These are phyloP conservation scores for Hydractinia echinata DNA, from an alignment of 30 jellyfish, hydroid and myxozoan genomes.

Conservation along the genomic window DNA sequence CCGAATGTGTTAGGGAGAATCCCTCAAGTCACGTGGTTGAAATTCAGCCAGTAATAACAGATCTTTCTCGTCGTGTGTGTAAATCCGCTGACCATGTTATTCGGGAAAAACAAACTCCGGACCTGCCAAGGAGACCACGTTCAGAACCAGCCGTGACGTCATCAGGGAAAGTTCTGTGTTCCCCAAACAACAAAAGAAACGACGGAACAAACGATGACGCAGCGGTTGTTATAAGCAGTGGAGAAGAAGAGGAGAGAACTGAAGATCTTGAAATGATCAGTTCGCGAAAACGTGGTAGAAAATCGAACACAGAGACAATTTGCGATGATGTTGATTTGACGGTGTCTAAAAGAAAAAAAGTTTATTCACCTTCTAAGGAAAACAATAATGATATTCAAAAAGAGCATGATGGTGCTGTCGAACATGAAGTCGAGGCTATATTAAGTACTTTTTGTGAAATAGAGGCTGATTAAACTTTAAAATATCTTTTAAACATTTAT, in stretches of 20 bases:
- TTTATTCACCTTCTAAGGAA: background rate
- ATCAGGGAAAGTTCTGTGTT: background rate
- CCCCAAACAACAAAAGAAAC: background rate
- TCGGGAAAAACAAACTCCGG: background rate
- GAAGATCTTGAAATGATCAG: no score
- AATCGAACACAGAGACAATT: no score
- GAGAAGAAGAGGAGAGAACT: background rate
- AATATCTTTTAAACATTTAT: no score
- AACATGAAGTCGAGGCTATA: slow-evolving; percentile 12
- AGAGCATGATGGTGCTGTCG: background rate
- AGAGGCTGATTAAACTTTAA: background rate
- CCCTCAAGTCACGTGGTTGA: background rate
- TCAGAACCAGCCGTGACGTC: background rate
- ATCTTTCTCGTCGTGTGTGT: background rate
- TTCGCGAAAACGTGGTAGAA: no score
- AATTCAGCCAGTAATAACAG: background rate
- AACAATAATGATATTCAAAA: background rate
- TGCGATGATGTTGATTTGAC: background rate
- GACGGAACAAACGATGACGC: background rate
- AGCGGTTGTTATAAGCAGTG: background rate
- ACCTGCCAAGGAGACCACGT: background rate
- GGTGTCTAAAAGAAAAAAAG: background rate
- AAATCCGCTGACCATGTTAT: slow-evolving; percentile 6
- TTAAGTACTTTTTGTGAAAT: background rate
- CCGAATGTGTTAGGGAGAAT: background rate